Base-by-base conservation (phyloP, 2,113 vertebrate species). In the Nanorana parkeri region DNA sequence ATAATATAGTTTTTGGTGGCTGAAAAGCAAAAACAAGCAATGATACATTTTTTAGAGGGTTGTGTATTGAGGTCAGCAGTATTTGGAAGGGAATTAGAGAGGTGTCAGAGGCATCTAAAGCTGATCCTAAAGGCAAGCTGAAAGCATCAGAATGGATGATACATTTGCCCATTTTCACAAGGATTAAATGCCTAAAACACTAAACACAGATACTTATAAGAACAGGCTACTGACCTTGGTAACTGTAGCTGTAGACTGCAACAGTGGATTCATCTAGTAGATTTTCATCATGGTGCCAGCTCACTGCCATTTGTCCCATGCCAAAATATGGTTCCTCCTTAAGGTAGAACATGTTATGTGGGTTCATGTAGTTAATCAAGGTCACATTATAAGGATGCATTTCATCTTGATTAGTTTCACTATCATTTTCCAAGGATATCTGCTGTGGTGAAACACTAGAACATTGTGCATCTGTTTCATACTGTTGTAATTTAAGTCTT, bases 201-300 rank as follows among this genome's bases (percentile, higher is more conserved):
- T 10, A 10, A 41, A 47, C 41, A 47, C 13, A 47, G 41, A 47
- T 11, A 47, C 41, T 10, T 13, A 47, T 5, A 32, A n/a, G 4
- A 66, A 66, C 19, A 52, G 21, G 63, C 20, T 28, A 24, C 76
- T 63, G 88, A 95, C 94, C 93, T 83, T 94, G 92, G 85, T 94
- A 96, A 91, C 91, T 98, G 68, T 96, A 96, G 88, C 89, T 99
- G 92, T 99, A 99, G 83, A 99, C 97, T 5, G 96, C 97, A 75
- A 99, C 96, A 0, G 96, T 92, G 0, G 97, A 97, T 85, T 92
- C 90, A 51, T 92, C 94, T 86, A 97, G 91, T 85, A 99, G 92
- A 82, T 97, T 98, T 89, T 99, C 97, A 0, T 99, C 97, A 0
- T 98, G 97, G 86, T 99, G 97, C 97, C 97, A 99, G 85, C 97